Conservation (phyloP, 2,113 vertebrate species). For the Xerus inauris region DNA sequence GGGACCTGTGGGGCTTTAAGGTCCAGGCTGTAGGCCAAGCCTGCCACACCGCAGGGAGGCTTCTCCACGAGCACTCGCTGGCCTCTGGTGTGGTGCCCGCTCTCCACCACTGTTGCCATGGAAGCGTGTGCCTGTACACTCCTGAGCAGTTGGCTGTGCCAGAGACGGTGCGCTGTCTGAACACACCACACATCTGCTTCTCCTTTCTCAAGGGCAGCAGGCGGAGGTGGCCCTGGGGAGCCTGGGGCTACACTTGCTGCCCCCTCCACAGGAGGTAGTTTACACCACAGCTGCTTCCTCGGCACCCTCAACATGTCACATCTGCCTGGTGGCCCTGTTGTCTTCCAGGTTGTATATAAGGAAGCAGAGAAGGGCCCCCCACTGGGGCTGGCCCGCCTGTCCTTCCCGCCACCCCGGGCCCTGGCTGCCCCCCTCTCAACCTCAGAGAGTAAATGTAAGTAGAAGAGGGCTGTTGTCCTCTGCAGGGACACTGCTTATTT, state of each 20-base stretch:
- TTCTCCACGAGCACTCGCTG: no score
- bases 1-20: neutral
- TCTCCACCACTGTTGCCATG: neutral
- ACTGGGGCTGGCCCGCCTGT: constrained; percentile 85
- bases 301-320: neutral
- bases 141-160: no score
- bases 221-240: neutral
- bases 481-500: rapidly evolving
- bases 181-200: no score
- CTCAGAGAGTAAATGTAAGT: constrained; percentile 94
- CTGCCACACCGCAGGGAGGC: neutral
- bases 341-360: constrained; percentile 93
- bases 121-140: no score
- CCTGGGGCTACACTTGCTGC: no score
- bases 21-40: neutral
- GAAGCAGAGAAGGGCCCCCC: constrained; percentile 91
- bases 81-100: no score
- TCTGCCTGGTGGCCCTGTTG: neutral
- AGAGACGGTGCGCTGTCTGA: no score
- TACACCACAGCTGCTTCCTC: no score
- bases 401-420: constrained; percentile 85
- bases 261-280: neutral
- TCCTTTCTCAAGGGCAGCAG: neutral
- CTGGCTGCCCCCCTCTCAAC: constrained; percentile 85
- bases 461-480: neutral